Conservation (phyloP, 2,888 invertebrate genomes). For the Endomychus coccineus region DNA sequence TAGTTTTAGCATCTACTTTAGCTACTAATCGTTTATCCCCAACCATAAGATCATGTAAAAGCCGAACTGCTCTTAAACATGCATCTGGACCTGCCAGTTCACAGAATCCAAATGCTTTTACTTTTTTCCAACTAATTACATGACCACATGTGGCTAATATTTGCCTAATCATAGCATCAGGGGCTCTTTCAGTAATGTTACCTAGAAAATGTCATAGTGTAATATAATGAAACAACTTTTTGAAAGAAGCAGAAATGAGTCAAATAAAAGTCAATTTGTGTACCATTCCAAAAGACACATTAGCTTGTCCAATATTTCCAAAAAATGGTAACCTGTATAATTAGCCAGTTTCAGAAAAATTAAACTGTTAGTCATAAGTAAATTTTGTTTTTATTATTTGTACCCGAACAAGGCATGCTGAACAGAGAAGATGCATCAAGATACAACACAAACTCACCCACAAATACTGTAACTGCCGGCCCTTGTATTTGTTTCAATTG, state of each 20-base stretch:
- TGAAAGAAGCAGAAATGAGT: too few species aligned
- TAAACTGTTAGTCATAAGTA: too few species aligned
- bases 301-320: too few species aligned
- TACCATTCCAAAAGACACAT: too few species aligned
- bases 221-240: too few species aligned
- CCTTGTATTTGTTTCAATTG: conserved; percentile 51
- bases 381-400: too few species aligned
- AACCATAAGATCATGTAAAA: conserved; percentile 87
- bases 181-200: conserved; percentile 90
- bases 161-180: conserved; percentile 90
- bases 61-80: conserved; percentile 84
- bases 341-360: too few species aligned
- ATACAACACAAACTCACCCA: conserved; percentile 61
- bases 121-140: conserved; percentile 94
- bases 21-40: conserved; percentile 92
- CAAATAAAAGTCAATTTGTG: too few species aligned
- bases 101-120: conserved; percentile 96
- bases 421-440: too few species aligned
- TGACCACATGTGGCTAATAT: conserved; percentile 90
- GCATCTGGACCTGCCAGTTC: conserved; percentile 95
- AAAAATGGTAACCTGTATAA: too few species aligned
- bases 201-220: conserved; percentile 45
- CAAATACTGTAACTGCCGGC: conserved; percentile 94
- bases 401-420: too few species aligned
- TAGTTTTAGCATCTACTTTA: conserved; percentile 96